These are phyloP conservation scores for Mormoops blainvillei DNA, from an alignment of 2,113 vertebrate genomes.

Conservation along the genomic window DNA sequence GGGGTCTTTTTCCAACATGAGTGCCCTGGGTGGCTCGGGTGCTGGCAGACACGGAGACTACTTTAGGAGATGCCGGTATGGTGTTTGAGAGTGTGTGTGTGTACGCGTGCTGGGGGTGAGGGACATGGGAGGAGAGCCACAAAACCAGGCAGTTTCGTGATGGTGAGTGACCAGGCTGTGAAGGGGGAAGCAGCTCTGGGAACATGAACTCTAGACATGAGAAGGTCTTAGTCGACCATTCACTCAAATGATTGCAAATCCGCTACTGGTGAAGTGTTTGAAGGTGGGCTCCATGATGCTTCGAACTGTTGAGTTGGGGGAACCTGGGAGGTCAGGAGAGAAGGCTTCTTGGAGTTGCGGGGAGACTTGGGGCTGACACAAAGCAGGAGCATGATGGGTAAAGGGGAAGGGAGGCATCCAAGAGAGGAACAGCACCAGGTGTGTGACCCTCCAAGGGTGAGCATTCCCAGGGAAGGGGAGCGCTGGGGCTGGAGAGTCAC, in stretches of 20 bases:
- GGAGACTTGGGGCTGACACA: background rate
- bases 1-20: background rate
- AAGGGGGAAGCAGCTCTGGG: background rate
- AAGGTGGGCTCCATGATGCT: background rate
- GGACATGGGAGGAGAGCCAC: background rate
- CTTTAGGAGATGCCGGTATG: background rate
- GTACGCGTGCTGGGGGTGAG: fast-evolving
- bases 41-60: background rate
- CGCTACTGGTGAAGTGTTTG: background rate
- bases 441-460: background rate
- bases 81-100: background rate
- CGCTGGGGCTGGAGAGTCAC: background rate
- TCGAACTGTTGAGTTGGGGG: background rate
- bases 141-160: background rate
- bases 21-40: background rate
- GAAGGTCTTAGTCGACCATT: background rate
- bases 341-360: background rate
- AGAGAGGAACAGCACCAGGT: background rate
- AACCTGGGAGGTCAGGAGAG: background rate
- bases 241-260: background rate
- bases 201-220: background rate
- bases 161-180: background rate
- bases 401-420: background rate
- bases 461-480: background rate
- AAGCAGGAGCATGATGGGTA: background rate